Evolutionary conservation across 2,888 invertebrate species (phyloP), one percentile per base, ranked within the genome.

Genomic region (Limnephilus lunatus): DNA sequence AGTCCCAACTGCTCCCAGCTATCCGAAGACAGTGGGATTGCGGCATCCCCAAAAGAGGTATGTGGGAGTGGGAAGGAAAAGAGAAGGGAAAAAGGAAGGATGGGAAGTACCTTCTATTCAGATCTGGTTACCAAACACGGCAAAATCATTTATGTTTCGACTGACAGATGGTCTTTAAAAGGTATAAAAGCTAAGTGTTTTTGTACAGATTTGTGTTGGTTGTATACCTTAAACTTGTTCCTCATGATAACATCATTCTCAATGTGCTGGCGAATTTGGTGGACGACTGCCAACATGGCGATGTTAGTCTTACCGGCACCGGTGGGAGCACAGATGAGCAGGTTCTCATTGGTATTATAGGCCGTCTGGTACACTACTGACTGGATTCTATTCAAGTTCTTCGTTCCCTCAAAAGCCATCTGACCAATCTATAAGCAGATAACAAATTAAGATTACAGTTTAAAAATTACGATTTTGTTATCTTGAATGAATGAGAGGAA

Each of bases 281-380:
- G 98, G 0, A 99, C 97, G 35, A 99, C 98, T 1, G 99, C 97
- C 86, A 99, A 95, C 96, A 99, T 97, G 0, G 99, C 99, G 91
- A 99, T 98, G 95, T 99, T 99, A 0, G 99, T 99, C 96, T 99
- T 99, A 48, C 99, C 99, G 0, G 99, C 99, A 7, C 99, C 99
- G 0, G 99, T 99, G 0, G 99, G 99, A 0, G 99, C 99, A 95
- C 99, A 99, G 92, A 99, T 99, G 90, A 99, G 95, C 94, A 99
- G 96, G 95, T 99, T 99, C 95, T 99, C 99, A 95, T 99, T 99
- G 3, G 98, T 98, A 94, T 98, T 97, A 95, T 99, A 99, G 0
- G 99, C 99, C 0, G 98, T 97, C 93, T 98, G 97, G 95, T 98
- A 99, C 0, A 99, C 99, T 86, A 99, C 98, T 0, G 99, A 98